Evolutionary conservation across 2,888 invertebrate species (phyloP).

Genomic region (Xanthorhoe designata): DNA sequence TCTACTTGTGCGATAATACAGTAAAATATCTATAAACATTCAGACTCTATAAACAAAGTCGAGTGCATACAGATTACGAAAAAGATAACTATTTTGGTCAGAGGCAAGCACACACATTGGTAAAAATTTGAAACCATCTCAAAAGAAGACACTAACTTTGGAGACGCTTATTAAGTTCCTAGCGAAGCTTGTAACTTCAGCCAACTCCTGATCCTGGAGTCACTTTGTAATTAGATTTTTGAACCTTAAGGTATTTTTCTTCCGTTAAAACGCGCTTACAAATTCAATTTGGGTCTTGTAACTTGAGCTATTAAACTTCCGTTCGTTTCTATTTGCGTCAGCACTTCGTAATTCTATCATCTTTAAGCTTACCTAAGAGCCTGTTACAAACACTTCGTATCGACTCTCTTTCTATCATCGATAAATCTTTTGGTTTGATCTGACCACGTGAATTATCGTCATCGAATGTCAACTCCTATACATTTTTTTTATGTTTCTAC

Average conservation of each 20-base stretch:
- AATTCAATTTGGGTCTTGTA: slow-evolving; percentile 9
- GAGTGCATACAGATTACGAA: too few species aligned
- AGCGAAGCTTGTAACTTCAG: slow-evolving; percentile 10
- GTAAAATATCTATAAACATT: too few species aligned
- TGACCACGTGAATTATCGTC: too few species aligned
- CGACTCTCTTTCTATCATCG: too few species aligned
- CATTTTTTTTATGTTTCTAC: too few species aligned
- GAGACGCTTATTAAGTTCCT: slow-evolving; percentile 3
- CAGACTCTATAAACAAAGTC: too few species aligned
- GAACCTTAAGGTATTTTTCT: slow-evolving; percentile 15
- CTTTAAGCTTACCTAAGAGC: not conserved
- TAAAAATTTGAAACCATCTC: not conserved
- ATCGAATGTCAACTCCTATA: too few species aligned
- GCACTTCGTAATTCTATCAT: not conserved
- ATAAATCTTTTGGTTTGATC: too few species aligned
- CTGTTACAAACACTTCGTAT: too few species aligned
- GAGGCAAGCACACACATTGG: not conserved
- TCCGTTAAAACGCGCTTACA: slow-evolving; percentile 6
- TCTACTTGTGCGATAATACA: too few species aligned
- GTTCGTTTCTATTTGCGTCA: not conserved
- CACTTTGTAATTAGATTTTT: slow-evolving; percentile 12
- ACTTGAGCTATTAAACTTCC: slow-evolving; percentile 7
- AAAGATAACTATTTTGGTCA: too few species aligned
- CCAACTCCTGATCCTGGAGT: slow-evolving; percentile 3
- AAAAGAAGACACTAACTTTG: not conserved